A percentile compares a stretch with the other conserved stretches of the same genome.
phyloP scores from a whole-genome alignment of 2,888 invertebrate genomes.

The Busseola fusca region DNA sequence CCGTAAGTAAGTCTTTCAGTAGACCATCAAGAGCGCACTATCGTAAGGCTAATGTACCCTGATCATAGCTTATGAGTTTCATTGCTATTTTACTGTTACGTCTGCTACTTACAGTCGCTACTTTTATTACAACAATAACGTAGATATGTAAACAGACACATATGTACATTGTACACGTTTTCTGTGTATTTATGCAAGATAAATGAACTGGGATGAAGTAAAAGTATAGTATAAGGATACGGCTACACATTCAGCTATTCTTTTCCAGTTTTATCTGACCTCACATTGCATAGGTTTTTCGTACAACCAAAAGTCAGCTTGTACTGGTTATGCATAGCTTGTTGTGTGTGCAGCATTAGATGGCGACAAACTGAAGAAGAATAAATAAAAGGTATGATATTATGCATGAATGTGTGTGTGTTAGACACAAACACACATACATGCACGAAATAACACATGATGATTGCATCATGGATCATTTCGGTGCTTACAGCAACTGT shows the following conservation, averaged over 20 bases:
- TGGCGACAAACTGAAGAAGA: too few species aligned
- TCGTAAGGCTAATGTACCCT: conserved; percentile 82
- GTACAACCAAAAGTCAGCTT: too few species aligned
- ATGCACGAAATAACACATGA: not conserved
- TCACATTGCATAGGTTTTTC: too few species aligned
- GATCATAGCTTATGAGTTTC: conserved; percentile 82
- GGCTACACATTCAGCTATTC: too few species aligned
- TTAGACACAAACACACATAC: not conserved
- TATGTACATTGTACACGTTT: not conserved
- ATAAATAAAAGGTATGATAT: not conserved
- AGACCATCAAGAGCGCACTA: conserved; percentile 79
- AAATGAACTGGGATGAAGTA: not conserved
- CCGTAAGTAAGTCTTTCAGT: conserved; percentile 70
- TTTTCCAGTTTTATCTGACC: too few species aligned
- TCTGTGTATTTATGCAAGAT: not conserved
- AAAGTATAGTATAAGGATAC: not conserved
- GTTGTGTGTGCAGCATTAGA: too few species aligned
- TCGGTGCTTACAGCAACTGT: conserved; percentile 12
- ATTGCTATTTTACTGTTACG: conserved; percentile 67
- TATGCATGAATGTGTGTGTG: not conserved
- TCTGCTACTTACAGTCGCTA: conserved; percentile 46
- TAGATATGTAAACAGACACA: conserved; percentile 18
- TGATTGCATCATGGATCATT: conserved; percentile 2
- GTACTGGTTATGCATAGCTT: too few species aligned
- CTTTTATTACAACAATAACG: conserved; percentile 49